Evolutionary conservation across 1,140 invertebrate genomes (phyloP).

Genomic region (Procambarus clarkii): DNA sequence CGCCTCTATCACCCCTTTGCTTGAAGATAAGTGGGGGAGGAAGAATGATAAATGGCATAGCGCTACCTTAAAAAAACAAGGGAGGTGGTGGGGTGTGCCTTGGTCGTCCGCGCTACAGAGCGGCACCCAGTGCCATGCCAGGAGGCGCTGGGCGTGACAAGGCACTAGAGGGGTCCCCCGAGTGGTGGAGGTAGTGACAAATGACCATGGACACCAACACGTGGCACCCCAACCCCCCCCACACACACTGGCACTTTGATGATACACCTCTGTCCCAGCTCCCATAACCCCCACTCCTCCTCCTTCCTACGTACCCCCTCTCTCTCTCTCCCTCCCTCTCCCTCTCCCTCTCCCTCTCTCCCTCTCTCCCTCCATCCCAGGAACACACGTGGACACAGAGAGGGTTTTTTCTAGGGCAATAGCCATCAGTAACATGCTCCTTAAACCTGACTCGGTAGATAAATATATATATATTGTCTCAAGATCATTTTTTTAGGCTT

Average conservation of each 20-base stretch:
- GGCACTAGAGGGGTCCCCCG: background rate
- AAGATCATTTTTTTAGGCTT: no score
- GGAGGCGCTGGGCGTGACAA: no score
- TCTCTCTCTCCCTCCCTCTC: no score
- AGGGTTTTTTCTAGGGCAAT: background rate
- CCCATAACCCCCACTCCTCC: no score
- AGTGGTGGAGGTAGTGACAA: slow-evolving; percentile 23
- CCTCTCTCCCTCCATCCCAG: no score
- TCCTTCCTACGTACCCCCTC: no score
- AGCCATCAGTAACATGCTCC: background rate
- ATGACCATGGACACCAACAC: slow-evolving; percentile 1
- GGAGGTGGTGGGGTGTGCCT: background rate
- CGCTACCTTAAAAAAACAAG: background rate
- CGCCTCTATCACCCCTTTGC: background rate
- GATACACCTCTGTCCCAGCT: background rate
- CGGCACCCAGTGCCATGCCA: no score
- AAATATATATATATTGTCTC: background rate
- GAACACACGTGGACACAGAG: background rate
- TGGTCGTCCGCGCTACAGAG: background rate
- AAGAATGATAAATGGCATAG: background rate
- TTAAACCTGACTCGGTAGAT: background rate
- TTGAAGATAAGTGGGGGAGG: background rate
- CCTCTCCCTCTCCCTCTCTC: no score
- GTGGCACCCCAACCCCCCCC: background rate
- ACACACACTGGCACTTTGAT: background rate